Percentiles rank a stretch among this genome's conserved stretches.
phyloP scores from a whole-genome alignment of 2,888 invertebrate species.

The Andrena chrysosceles region DNA sequence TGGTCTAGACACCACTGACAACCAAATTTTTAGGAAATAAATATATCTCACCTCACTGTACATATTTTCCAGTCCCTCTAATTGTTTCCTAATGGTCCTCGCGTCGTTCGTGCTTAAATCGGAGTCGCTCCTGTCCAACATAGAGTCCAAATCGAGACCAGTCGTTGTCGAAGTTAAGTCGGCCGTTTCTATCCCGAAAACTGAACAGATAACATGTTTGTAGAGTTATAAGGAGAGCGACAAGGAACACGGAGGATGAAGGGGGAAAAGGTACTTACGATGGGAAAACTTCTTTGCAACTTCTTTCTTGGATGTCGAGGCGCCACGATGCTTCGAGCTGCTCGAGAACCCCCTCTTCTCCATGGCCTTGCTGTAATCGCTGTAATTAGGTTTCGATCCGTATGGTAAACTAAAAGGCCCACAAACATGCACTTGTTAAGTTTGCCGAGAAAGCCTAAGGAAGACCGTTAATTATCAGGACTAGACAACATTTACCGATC shows the following conservation, averaged over 20 bases:
- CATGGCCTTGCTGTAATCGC: constrained; percentile 85
- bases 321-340: constrained; percentile 79
- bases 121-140: constrained; percentile 92
- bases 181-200: constrained; percentile 90
- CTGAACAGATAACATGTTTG: constrained; percentile 80
- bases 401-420: constrained; percentile 87
- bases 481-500: neutral
- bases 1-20: too few species aligned
- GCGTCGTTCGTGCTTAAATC: constrained; percentile 92
- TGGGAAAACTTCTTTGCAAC: constrained; percentile 82
- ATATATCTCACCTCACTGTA: constrained; percentile 90
- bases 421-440: constrained; percentile 54
- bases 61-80: constrained; percentile 94
- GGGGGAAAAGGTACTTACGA: constrained; percentile 72
- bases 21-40: constrained; percentile 15
- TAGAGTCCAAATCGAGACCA: constrained; percentile 91
- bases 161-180: constrained; percentile 93
- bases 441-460: neutral
- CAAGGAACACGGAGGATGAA: neutral
- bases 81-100: constrained; percentile 91
- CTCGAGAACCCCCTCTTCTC: constrained; percentile 81
- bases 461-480: constrained; percentile 14
- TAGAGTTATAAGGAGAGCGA: neutral
- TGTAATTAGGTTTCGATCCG: constrained; percentile 87
- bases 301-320: constrained; percentile 81